Evolutionary conservation across 1,140 invertebrate species (phyloP).

Genomic region (Lordiphosa stackelbergi): DNA sequence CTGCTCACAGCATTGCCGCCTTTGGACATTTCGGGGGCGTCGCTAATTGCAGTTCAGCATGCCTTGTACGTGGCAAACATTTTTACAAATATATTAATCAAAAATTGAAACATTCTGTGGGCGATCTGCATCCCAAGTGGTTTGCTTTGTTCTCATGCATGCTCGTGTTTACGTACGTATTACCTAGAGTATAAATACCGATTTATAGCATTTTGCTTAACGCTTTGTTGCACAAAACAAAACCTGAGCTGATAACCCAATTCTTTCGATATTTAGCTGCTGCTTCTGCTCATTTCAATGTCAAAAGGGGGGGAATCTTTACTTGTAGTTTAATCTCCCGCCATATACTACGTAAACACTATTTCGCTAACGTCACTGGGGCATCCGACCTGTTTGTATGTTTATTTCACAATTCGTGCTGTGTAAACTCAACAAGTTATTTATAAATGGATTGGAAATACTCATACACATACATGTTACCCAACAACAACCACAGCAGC

Average conservation of each 20-base stretch:
- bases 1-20: slow-evolving; percentile 1
- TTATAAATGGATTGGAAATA: slow-evolving; percentile 44
- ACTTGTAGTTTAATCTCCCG: slow-evolving; percentile 22
- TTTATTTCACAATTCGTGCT: slow-evolving; percentile 48
- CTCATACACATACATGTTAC: slow-evolving; percentile 29
- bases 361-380: slow-evolving; percentile 34
- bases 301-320: slow-evolving; percentile 16
- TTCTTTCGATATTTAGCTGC: slow-evolving; percentile 10
- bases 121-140: slow-evolving; percentile 23
- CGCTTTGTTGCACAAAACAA: slow-evolving; percentile 23
- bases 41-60: slow-evolving; percentile 36
- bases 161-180: slow-evolving; percentile 8
- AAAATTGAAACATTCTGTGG: slow-evolving; percentile 17
- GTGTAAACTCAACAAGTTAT: slow-evolving; percentile 47
- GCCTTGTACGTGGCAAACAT: slow-evolving; percentile 31
- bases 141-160: slow-evolving; percentile 23
- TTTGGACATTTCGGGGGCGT: slow-evolving; percentile 21
- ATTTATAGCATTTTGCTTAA: slow-evolving; percentile 28
- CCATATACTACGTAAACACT: slow-evolving; percentile 20
- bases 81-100: slow-evolving; percentile 14
- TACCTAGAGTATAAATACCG: too few species aligned
- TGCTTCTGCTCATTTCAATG: slow-evolving; percentile 39
- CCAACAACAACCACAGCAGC: slow-evolving; percentile 15
- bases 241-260: slow-evolving; percentile 34
- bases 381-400: slow-evolving; percentile 31